Evolutionary conservation across 2,113 vertebrate species (phyloP).

Genomic region (Casuarius casuarius): DNA sequence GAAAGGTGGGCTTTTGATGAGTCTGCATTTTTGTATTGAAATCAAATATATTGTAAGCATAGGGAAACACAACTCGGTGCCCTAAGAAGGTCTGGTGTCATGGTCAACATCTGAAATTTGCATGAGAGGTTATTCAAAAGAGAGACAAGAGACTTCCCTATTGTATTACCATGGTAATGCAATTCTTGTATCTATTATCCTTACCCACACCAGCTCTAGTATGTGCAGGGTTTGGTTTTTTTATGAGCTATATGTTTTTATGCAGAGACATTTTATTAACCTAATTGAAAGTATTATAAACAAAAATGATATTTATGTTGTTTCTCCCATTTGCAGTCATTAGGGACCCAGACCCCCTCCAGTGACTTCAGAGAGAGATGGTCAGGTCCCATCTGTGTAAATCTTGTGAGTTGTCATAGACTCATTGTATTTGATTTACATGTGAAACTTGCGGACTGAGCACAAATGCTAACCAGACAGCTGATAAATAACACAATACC

Average conservation of each 20-base stretch:
- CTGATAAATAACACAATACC: constrained; percentile 57
- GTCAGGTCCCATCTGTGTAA: constrained; percentile 61
- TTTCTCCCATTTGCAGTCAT: constrained; percentile 41
- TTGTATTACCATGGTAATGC: constrained; percentile 63
- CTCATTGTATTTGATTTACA: constrained; percentile 66
- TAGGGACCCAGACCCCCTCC: constrained; percentile 38
- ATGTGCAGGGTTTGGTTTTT: not conserved
- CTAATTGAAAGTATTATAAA: constrained; percentile 66
- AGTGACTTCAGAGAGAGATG: constrained; percentile 49
- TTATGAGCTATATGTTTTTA: constrained; percentile 44
- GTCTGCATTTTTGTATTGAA: constrained; percentile 57
- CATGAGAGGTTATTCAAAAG: constrained; percentile 62
- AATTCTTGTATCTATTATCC: constrained; percentile 49
- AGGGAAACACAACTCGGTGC: constrained; percentile 46
- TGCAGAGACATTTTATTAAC: constrained; percentile 57
- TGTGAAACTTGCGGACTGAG: constrained; percentile 64
- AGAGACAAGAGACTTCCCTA: constrained; percentile 45
- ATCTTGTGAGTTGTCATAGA: constrained; percentile 53
- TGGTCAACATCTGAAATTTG: constrained; percentile 66
- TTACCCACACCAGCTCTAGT: not conserved
- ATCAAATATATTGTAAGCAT: constrained; percentile 57
- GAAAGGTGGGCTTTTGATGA: constrained; percentile 57
- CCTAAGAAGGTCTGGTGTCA: constrained; percentile 58
- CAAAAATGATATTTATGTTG: constrained; percentile 63
- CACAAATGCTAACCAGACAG: constrained; percentile 72